These are phyloP conservation scores for Drosophila sulfurigaster DNA, from an alignment of 1,140 invertebrate species.

Conservation along the genomic window DNA sequence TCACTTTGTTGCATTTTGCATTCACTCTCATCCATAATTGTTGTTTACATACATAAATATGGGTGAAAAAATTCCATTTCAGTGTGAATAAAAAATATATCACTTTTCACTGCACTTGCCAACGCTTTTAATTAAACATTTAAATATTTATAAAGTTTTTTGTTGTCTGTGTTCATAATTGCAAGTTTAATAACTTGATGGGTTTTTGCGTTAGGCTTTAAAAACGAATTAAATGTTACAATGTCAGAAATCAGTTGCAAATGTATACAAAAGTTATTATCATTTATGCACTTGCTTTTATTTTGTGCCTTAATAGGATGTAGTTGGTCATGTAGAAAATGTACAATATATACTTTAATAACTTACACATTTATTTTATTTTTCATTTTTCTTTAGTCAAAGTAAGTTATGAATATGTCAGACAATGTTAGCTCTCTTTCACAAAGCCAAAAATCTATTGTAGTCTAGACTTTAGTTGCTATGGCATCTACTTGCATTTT, in stretches of 20 bases:
- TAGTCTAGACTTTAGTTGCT: background rate
- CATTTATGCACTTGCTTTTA: too few relatives aligned
- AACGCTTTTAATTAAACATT: slow-evolving; percentile 14
- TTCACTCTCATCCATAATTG: background rate
- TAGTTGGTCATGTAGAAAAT: too few relatives aligned
- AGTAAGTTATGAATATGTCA: too few relatives aligned
- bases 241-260: background rate
- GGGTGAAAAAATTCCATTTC: background rate
- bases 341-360: too few relatives aligned
- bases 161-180: background rate
- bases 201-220: background rate
- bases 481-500: background rate
- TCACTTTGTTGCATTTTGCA: background rate
- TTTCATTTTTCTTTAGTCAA: too few relatives aligned
- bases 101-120: background rate
- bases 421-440: too few relatives aligned
- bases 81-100: background rate
- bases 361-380: too few relatives aligned
- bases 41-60: background rate
- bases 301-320: too few relatives aligned
- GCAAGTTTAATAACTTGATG: background rate
- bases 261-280: background rate
- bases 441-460: background rate
- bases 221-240: background rate
- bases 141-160: background rate